phyloP scores from a whole-genome alignment of 2,797 vertebrate genomes.

The Tamandua tetradactyla region DNA sequence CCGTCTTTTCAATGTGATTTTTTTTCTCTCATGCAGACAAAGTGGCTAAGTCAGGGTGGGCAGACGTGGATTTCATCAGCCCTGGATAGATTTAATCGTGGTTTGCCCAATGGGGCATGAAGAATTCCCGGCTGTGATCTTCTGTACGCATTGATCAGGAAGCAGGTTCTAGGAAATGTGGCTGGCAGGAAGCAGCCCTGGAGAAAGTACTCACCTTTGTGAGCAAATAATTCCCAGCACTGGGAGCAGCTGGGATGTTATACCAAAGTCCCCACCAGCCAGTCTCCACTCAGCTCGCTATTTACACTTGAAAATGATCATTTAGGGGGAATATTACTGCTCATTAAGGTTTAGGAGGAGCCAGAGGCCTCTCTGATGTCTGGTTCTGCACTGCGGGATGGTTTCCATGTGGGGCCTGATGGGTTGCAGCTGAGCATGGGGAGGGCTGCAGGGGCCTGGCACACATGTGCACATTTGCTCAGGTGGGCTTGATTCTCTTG shows the following conservation, averaged over 20 bases:
- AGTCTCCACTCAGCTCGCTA: slow-evolving; percentile 53
- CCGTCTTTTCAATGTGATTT: slow-evolving; percentile 52
- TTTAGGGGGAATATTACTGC: slow-evolving; percentile 16
- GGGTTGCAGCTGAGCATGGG: accelerated
- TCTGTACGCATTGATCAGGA: slow-evolving; percentile 78
- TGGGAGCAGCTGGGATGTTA: slow-evolving; percentile 69
- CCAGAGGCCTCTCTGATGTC: not conserved
- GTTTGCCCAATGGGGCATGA: slow-evolving; percentile 80
- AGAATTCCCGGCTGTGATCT: slow-evolving; percentile 79
- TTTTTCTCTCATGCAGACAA: slow-evolving; percentile 76
- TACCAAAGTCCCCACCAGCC: slow-evolving; percentile 44
- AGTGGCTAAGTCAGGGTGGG: slow-evolving; percentile 75
- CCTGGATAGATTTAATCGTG: slow-evolving; percentile 79
- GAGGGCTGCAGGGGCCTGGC: not conserved
- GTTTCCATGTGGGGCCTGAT: not conserved
- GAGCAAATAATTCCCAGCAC: slow-evolving; percentile 79
- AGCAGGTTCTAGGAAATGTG: slow-evolving; percentile 68
- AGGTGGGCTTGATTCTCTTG: slow-evolving; percentile 34
- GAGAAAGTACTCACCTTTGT: slow-evolving; percentile 74
- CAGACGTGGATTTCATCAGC: slow-evolving; percentile 81
- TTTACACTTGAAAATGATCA: slow-evolving; percentile 74
- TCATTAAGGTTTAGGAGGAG: slow-evolving; percentile 37
- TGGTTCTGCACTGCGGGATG: not conserved
- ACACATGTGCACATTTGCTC: not conserved
- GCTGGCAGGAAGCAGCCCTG: slow-evolving; percentile 74